Evolutionary conservation across 2,888 invertebrate genomes (phyloP).

Genomic region (Junonia oenone): DNA sequence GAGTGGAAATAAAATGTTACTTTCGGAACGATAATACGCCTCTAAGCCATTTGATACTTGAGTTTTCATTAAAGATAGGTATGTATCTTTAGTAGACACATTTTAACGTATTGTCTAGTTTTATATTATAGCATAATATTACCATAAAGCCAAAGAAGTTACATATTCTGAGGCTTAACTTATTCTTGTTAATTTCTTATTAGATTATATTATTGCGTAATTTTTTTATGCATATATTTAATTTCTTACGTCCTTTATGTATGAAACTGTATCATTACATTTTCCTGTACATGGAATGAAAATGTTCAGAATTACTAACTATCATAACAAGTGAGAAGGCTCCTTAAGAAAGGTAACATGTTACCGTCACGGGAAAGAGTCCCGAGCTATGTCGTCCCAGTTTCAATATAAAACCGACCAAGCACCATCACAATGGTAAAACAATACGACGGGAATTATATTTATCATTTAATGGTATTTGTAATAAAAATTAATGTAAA

Average conservation of each 20-base stretch:
- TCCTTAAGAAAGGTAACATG: conserved; percentile 19
- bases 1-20: no score
- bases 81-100: no score
- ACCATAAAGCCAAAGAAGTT: no score
- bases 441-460: conserved; percentile 29
- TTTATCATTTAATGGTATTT: conserved; percentile 21
- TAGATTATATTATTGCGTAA: no score
- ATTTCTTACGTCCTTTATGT: not conserved
- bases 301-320: not conserved
- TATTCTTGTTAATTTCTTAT: not conserved
- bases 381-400: conserved; percentile 53
- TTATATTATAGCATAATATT: no score
- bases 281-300: no score
- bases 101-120: no score
- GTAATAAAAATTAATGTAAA: conserved; percentile 28
- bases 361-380: conserved; percentile 69
- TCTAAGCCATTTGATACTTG: no score
- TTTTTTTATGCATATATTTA: not conserved
- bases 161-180: no score
- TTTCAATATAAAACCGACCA: conserved; percentile 41
- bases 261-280: no score
- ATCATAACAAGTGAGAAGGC: conserved; percentile 14
- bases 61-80: no score
- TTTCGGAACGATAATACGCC: no score
- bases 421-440: conserved; percentile 18